Base-by-base conservation (phyloP, 2,797 vertebrate species). In the Ceryle rudis region DNA sequence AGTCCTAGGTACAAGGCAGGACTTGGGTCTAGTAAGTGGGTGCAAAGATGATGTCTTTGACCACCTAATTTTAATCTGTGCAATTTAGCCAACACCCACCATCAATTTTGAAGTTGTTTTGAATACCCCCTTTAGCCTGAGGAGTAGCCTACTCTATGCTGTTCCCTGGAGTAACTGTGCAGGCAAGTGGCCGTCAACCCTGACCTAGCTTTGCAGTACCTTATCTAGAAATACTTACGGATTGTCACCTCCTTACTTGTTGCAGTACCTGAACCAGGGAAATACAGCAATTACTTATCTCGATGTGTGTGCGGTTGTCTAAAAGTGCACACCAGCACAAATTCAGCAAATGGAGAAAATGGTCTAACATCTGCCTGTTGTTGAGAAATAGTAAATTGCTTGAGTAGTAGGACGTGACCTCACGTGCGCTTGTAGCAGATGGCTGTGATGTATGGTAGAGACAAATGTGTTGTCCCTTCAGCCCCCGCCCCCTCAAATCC, bases 391-490 rank as follows among this genome's bases (percentile, higher is more conserved):
- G 52, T 10, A 54, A 73, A 37, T 16, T n/a, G 60, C 75, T 67
- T 9, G 3, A 91, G 87, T 19, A 60, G 73, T n/a, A 84, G 12
- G 47, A 11, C 46, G 21, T 44, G 33, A 5, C 64, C 83, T 82
- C 74, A 3, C 15, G 3, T 73, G 78, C 35, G 6, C 64, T 66
- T 3, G 25, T 15, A 91, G 71, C 93, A 93, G 88, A 81, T 86
- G 90, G 95, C 83, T 94, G 78, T 75, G 82, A 23, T 70, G 74
- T 87, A 25, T 23, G 33, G 55, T 57, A 1, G 2, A 82, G 90
- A 67, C 79, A 87, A 88, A 95, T 31, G 75, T 25, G 62, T 42
- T 78, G 75, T 67, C 75, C 91, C 65, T 81, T 33, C 72, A 86
- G 57, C 42, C 85, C 74, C 37, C 10, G 41, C n/a, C 52, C 18